Evolutionary conservation across 2,797 vertebrate genomes (phyloP).

Genomic region (Lagodon rhomboides): DNA sequence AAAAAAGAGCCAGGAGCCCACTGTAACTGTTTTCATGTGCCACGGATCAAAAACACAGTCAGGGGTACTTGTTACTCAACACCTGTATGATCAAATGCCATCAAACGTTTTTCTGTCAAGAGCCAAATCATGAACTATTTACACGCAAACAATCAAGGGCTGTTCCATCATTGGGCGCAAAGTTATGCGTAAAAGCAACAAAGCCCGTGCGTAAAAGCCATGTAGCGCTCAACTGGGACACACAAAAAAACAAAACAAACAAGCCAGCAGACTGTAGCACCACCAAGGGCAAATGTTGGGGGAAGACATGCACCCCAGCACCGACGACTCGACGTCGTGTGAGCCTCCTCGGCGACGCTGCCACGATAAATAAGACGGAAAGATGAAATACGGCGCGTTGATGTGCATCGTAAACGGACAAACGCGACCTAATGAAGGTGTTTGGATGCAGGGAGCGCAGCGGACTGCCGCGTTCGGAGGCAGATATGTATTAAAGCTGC

Average conservation of each 20-base stretch:
- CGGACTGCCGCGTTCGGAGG: slow-evolving; percentile 52
- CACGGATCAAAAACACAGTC: slow-evolving; percentile 58
- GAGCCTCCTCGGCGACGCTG: slow-evolving; percentile 30
- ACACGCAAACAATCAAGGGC: slow-evolving; percentile 37
- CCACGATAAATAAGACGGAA: slow-evolving; percentile 53
- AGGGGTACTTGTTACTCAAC: slow-evolving; percentile 67
- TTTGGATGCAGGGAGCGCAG: slow-evolving; percentile 70
- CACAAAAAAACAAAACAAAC: background rate
- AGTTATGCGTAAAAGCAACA: slow-evolving; percentile 49
- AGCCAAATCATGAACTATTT: slow-evolving; percentile 34
- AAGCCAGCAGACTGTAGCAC: slow-evolving; percentile 24
- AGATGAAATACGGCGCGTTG: slow-evolving; percentile 62
- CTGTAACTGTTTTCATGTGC: slow-evolving; percentile 58
- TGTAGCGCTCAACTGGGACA: slow-evolving; percentile 53
- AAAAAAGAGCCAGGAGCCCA: slow-evolving; percentile 25
- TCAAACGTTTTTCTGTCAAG: slow-evolving; percentile 36
- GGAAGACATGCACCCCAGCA: slow-evolving; percentile 32
- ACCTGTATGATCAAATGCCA: slow-evolving; percentile 72
- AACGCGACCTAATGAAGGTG: slow-evolving; percentile 72
- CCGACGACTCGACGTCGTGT: slow-evolving; percentile 6
- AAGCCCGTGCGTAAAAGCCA: slow-evolving; percentile 64
- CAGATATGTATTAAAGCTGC: slow-evolving; percentile 56
- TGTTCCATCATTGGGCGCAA: slow-evolving; percentile 20
- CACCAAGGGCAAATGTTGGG: slow-evolving; percentile 60
- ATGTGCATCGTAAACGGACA: slow-evolving; percentile 69